A percentile compares a stretch with the other conserved stretches of the same genome.
These are phyloP conservation scores for Drosophila santomea DNA, from an alignment of 1,140 invertebrate genomes.

Conservation along the genomic window DNA sequence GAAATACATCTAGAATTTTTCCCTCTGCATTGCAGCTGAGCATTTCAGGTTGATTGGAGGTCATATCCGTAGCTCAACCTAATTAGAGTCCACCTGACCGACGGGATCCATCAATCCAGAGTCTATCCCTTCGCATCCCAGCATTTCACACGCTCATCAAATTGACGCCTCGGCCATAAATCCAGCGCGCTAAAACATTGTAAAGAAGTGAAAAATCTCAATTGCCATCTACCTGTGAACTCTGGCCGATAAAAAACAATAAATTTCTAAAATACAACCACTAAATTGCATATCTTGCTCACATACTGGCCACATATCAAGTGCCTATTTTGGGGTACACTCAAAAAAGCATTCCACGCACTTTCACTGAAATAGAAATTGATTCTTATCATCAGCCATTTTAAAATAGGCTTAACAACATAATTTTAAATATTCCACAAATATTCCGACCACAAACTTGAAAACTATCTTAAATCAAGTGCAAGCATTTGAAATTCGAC, in stretches of 20 bases:
- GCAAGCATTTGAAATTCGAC: not conserved
- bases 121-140: conserved; percentile 14
- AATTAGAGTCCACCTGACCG: conserved; percentile 51
- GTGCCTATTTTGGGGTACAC: conserved; percentile 37
- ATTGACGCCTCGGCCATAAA: conserved; percentile 56
- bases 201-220: conserved; percentile 59
- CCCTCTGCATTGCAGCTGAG: not conserved
- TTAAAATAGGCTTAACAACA: no score
- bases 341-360: not conserved
- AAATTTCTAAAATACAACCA: conserved; percentile 65
- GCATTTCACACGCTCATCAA: conserved; percentile 69
- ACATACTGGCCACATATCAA: conserved; percentile 30
- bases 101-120: conserved; percentile 9
- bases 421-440: no score
- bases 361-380: not conserved
- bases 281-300: conserved; percentile 60
- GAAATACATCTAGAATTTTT: not conserved
- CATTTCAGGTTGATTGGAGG: conserved; percentile 27
- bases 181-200: conserved; percentile 49
- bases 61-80: conserved; percentile 18
- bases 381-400: no score
- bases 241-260: conserved; percentile 75
- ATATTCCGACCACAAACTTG: no score
- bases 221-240: conserved; percentile 60
- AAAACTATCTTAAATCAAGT: no score